A percentile compares a stretch with the other conserved stretches of the same genome.
These are phyloP conservation scores for Polypedilum pembai DNA, from an alignment of 1,140 invertebrate genomes.

Conservation along the genomic window DNA sequence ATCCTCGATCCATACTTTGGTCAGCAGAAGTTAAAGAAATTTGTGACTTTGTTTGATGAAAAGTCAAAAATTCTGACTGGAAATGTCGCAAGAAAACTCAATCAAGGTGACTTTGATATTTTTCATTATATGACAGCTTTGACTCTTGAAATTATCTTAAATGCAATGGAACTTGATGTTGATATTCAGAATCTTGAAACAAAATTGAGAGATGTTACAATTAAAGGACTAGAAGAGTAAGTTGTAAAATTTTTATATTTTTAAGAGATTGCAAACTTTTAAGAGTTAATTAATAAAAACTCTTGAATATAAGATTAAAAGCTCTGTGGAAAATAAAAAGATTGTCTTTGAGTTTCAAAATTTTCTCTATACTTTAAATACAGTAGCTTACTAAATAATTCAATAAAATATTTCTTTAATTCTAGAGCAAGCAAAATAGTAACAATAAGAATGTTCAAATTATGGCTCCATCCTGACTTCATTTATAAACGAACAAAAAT, in stretches of 20 bases:
- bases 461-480: neutral
- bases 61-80: neutral
- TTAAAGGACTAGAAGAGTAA: neutral
- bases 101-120: neutral
- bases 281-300: no score
- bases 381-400: no score
- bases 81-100: no score
- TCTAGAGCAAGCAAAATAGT: neutral
- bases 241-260: neutral
- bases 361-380: no score
- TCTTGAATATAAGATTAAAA: no score
- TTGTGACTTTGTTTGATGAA: neutral
- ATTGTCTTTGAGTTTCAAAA: no score
- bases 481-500: neutral
- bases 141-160: neutral
- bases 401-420: no score
- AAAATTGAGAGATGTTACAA: neutral
- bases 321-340: no score
- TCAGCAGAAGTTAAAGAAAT: neutral
- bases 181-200: neutral
- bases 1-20: neutral
- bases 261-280: no score
- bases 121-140: neutral
- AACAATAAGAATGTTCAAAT: neutral
- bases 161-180: neutral